These are phyloP conservation scores for Pentamera pediparva DNA, from an alignment of 53 echinoderm and acorn worm species.

Conservation along the genomic window DNA sequence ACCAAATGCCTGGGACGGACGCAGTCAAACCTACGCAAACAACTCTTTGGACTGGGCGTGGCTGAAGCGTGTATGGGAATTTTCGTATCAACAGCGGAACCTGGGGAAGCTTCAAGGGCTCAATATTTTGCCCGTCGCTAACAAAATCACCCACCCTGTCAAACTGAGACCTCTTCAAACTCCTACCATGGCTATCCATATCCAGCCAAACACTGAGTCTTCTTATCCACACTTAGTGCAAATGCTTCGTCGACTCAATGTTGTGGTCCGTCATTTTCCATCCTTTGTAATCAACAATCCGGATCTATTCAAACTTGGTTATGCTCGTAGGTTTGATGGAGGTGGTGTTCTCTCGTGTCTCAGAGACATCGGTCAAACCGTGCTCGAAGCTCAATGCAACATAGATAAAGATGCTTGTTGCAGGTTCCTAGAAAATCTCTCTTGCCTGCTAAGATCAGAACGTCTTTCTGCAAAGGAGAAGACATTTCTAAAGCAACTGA, in stretches of 20 bases:
- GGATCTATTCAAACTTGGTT: neutral
- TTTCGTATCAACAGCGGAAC: neutral
- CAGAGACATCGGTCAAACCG: neutral
- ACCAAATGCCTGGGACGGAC: too few relatives aligned
- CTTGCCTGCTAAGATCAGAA: neutral
- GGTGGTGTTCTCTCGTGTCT: neutral
- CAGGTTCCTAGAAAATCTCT: neutral
- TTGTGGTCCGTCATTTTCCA: neutral
- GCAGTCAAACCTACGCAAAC: too few relatives aligned
- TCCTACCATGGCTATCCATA: neutral
- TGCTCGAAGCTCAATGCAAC: neutral
- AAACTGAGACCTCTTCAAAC: neutral
- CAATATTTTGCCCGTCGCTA: conserved; percentile 8
- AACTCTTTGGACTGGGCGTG: too few relatives aligned
- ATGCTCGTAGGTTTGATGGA: neutral
- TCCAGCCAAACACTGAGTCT: neutral
- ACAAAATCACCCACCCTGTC: neutral
- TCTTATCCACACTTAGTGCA: neutral
- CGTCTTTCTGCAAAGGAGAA: neutral
- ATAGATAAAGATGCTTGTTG: neutral
- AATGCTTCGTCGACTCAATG: neutral
- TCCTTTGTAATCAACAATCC: neutral
- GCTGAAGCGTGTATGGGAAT: conserved; percentile 1
- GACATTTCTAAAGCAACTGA: neutral
- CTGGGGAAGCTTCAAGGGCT: neutral